Evolutionary conservation across 2,888 invertebrate genomes (phyloP), one percentile per base, ranked within the genome.

Genomic region (Coleophora deauratella): DNA sequence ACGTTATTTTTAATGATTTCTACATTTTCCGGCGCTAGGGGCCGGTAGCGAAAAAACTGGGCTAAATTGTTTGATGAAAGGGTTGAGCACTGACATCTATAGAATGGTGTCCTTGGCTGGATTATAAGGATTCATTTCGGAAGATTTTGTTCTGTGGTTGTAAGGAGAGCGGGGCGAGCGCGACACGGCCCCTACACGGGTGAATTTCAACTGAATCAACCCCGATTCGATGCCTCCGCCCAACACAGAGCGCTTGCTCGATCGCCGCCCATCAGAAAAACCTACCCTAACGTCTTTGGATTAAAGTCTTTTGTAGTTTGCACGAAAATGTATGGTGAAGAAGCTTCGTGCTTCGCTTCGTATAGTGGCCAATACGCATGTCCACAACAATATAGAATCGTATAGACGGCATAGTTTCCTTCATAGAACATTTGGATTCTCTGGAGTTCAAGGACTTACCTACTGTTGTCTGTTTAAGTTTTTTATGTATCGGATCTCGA

Each of bases 391-490:
- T 73, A 80, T 77, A 79, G 71, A 72, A 72, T 76, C 57, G 52
- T 81, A 78, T 76, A 77, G 72, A 67, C 59, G 64, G 63, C 73
- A 81, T 78, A 79, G 79, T 84, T 82, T 82, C 77, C 75, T 76
- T 77, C 21, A 21, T 4, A 21, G 69, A 74, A 74, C 74, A 75
- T 81, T 81, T 73, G 62, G 73, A 74, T 79, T 80, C 81, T 73
- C 70, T 73, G 57, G 77, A 80, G 84, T 84, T 84, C 84, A 85
- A 84, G 84, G 84, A 79, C 80, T 81, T 71, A 79, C 80, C 81
- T 71, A 52, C 50, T 51, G 64, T 70, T 78, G 72, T 80, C 73
- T 74, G 63, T 77, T 72, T 67, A 69, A 76, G 69, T 74, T 76
- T 53, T 67, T 72, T 66, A 55, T 62, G 54, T 56, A 57, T 59